Conservation (phyloP, 2,797 vertebrate genomes). For the Danio jaintianensis region DNA sequence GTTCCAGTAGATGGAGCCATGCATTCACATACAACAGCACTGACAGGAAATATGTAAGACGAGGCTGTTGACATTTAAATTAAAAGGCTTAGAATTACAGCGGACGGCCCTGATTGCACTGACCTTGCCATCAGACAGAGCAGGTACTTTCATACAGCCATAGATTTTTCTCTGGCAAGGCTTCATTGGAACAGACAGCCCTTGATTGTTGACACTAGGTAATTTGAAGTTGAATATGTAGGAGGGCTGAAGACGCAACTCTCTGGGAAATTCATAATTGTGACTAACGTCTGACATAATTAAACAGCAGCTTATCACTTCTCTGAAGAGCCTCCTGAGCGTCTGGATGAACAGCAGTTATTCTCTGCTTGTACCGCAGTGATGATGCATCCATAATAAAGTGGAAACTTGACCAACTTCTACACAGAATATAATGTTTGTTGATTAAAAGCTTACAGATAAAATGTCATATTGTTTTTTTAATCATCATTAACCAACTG, state of each 20-base stretch:
- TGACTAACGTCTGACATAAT: constrained; percentile 1
- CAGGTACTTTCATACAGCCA: constrained; percentile 7
- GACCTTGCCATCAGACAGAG: constrained; percentile 19
- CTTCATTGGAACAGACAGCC: constrained; percentile 5
- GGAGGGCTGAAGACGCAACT: not conserved
- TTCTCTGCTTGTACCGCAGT: not conserved
- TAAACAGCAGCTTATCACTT: constrained; percentile 23
- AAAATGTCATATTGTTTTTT: not conserved
- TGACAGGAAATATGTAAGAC: not conserved
- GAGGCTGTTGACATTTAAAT: constrained; percentile 25
- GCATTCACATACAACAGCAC: constrained; percentile 7
- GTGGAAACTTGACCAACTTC: not conserved
- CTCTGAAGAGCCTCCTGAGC: not conserved
- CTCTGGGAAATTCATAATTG: not conserved
- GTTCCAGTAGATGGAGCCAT: constrained; percentile 41
- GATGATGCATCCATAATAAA: not conserved
- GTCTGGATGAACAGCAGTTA: not conserved
- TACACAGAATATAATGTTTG: not conserved
- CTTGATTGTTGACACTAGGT: constrained; percentile 6
- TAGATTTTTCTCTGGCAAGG: not conserved
- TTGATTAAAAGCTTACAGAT: not conserved
- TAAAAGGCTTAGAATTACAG: constrained; percentile 12
- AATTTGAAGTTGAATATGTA: constrained; percentile 11
- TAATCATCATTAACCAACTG: not conserved
- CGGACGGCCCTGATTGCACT: not conserved